Evolutionary conservation across 2,888 invertebrate genomes (phyloP).

Genomic region (Diaprepes abbreviatus): DNA sequence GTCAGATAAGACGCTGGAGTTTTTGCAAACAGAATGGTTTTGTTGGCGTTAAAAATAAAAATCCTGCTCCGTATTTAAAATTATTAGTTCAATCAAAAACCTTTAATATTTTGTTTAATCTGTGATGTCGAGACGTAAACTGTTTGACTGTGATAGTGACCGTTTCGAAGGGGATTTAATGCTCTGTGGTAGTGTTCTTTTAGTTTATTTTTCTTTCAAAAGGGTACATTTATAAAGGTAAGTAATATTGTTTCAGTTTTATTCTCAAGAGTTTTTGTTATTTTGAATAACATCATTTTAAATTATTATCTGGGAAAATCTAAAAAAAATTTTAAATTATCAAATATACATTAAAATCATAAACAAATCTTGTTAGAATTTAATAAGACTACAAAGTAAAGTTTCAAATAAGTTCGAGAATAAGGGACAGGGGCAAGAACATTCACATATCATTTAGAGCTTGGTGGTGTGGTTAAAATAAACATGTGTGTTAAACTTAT

Average conservation of each 20-base stretch:
- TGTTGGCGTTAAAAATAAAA: background rate
- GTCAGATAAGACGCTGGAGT: constrained; percentile 31
- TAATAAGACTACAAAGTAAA: too few species aligned
- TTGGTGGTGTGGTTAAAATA: too few species aligned
- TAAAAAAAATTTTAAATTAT: too few species aligned
- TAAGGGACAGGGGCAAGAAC: too few species aligned
- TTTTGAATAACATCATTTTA: too few species aligned
- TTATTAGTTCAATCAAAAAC: background rate
- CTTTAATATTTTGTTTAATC: background rate
- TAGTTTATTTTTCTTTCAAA: background rate
- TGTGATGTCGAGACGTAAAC: constrained; percentile 31
- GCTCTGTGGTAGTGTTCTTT: background rate
- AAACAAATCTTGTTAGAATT: too few species aligned
- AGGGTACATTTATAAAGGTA: constrained; percentile 8
- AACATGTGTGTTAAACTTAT: too few species aligned
- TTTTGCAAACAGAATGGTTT: constrained; percentile 6
- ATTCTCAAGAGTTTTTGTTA: too few species aligned
- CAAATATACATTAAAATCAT: too few species aligned
- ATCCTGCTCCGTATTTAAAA: background rate
- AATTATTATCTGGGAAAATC: too few species aligned
- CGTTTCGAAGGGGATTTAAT: background rate
- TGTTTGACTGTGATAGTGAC: constrained; percentile 15
- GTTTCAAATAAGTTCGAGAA: too few species aligned
- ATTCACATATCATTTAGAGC: too few species aligned
- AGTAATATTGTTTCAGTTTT: constrained; percentile 4